A percentile compares a stretch with the other conserved stretches of the same genome.
These are phyloP conservation scores for Nebria ingens DNA, from an alignment of 1,140 invertebrate species.

Conservation along the genomic window DNA sequence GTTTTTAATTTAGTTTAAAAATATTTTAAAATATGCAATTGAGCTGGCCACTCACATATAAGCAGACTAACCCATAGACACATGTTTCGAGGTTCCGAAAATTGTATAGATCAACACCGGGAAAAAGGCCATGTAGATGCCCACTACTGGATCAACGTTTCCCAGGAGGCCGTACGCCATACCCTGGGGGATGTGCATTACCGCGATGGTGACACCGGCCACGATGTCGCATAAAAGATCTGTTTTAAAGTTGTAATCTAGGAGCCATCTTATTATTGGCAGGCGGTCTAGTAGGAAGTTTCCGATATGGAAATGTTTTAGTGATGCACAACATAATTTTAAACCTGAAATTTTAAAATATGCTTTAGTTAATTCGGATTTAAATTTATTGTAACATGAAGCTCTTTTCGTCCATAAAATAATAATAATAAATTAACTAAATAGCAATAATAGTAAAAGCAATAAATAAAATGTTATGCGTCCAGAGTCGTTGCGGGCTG, in stretches of 20 bases:
- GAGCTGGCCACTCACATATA: background rate
- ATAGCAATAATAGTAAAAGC: too few species aligned
- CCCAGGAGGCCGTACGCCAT: slow-evolving; percentile 88
- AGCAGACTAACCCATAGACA: slow-evolving; percentile 67
- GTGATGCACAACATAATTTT: too few species aligned
- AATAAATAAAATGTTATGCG: too few species aligned
- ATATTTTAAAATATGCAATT: background rate
- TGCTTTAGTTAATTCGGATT: slow-evolving; percentile 9
- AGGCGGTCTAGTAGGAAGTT: slow-evolving; percentile 20
- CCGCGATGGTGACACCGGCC: slow-evolving; percentile 55
- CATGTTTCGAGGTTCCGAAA: slow-evolving; percentile 83
- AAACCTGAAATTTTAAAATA: slow-evolving; percentile 10
- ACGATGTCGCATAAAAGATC: slow-evolving; percentile 45
- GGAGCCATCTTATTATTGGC: slow-evolving; percentile 45
- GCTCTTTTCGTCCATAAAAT: too few species aligned
- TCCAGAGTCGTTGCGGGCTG: too few species aligned
- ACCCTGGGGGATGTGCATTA: slow-evolving; percentile 79
- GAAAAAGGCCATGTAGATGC: slow-evolving; percentile 92
- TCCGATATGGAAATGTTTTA: background rate
- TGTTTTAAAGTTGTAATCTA: slow-evolving; percentile 41
- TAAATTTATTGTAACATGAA: slow-evolving; percentile 21
- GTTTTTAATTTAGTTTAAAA: background rate
- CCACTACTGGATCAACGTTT: slow-evolving; percentile 75
- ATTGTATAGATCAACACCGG: slow-evolving; percentile 82
- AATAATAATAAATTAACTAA: too few species aligned